phyloP scores from a whole-genome alignment of 2,797 vertebrate species.

The Hozukius guyotensis region DNA sequence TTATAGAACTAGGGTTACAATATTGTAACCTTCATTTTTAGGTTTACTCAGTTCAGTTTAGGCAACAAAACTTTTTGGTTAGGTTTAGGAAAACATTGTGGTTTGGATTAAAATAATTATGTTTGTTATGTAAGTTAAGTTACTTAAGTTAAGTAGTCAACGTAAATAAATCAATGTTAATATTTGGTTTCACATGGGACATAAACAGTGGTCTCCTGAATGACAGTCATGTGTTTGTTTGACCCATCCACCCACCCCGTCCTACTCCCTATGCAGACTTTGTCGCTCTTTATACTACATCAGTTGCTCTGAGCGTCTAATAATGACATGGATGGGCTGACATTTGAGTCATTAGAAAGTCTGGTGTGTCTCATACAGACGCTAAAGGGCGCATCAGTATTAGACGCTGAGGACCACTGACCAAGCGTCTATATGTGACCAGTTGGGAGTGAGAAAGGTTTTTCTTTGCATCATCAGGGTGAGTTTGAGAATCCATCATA shows the following conservation, averaged over 20 bases:
- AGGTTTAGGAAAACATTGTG: background rate
- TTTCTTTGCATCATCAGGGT: background rate
- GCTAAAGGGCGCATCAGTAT: background rate
- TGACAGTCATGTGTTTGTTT: background rate
- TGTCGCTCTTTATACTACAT: background rate
- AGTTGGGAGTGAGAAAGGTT: background rate
- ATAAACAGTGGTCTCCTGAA: background rate
- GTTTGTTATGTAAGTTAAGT: background rate
- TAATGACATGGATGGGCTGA: background rate
- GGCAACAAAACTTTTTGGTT: background rate
- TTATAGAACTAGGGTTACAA: background rate
- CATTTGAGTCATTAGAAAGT: background rate
- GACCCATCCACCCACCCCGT: background rate
- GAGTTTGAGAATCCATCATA: constrained; percentile 4
- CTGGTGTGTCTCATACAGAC: background rate
- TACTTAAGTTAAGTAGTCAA: background rate
- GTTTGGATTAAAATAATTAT: background rate
- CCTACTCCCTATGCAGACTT: background rate
- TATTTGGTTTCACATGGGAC: too few relatives aligned
- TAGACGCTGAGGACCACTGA: background rate
- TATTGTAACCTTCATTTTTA: background rate
- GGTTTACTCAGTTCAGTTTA: background rate
- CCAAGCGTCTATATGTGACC: background rate
- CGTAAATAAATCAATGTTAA: background rate
- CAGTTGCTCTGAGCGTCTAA: background rate